A percentile compares a stretch with the other conserved stretches of the same genome.
Conservation (phyloP, 1,140 invertebrate species). For the Harlomillsia oculata region DNA sequence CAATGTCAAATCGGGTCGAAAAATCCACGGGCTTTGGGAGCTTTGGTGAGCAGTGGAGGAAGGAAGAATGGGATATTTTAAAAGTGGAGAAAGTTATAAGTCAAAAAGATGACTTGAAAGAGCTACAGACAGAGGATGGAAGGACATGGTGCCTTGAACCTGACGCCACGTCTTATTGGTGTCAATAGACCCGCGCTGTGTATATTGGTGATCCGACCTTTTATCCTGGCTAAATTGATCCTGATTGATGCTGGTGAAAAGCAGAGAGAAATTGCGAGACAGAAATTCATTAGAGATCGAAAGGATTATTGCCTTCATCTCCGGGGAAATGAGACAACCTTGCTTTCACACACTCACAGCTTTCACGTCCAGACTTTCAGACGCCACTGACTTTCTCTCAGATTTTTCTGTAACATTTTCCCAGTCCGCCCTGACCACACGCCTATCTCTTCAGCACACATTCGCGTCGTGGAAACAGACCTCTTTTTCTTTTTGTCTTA, state of each 20-base stretch:
- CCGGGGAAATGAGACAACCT: constrained; percentile 19
- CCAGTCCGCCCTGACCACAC: too few species aligned
- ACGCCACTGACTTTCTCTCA: constrained; percentile 1
- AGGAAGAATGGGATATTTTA: background rate
- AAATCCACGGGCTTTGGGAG: too few species aligned
- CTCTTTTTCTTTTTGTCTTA: too few species aligned
- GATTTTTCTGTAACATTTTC: background rate
- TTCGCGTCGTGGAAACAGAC: too few species aligned
- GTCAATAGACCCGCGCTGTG: constrained; percentile 12
- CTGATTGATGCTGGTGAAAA: constrained; percentile 16
- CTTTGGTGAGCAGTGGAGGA: too few species aligned
- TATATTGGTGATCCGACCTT: too few species aligned
- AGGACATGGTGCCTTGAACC: too few species aligned
- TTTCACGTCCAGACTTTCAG: too few species aligned
- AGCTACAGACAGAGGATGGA: too few species aligned
- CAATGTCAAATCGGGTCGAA: background rate
- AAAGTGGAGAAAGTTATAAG: background rate
- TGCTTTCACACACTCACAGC: constrained; percentile 12
- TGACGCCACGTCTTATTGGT: constrained; percentile 3
- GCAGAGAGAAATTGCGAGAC: constrained; percentile 14
- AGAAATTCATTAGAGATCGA: constrained; percentile 23
- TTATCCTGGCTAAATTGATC: constrained; percentile 19
- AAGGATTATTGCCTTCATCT: constrained; percentile 19
- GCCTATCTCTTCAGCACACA: too few species aligned
- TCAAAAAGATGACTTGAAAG: background rate